Percentiles rank a stretch among this genome's conserved stretches.
phyloP scores from a whole-genome alignment of 2,888 invertebrate genomes.

The Diarsia dahlii region DNA sequence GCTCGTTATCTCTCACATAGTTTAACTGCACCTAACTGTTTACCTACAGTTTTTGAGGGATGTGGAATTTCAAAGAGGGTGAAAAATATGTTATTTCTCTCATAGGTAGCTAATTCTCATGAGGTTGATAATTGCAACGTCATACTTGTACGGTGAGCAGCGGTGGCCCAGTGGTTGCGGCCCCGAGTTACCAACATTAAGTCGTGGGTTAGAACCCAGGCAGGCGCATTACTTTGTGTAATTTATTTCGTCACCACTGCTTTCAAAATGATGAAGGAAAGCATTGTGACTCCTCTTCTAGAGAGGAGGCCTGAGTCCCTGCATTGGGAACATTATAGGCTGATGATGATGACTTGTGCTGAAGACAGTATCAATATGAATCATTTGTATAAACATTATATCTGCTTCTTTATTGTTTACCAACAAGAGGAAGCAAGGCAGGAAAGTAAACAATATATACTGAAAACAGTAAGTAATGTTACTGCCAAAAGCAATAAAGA shows the following conservation, averaged over 20 bases:
- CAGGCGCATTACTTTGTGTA: no score
- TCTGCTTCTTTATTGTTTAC: background rate
- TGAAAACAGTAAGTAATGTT: background rate
- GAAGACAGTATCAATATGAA: background rate
- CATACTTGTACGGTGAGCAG: no score
- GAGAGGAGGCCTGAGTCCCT: no score
- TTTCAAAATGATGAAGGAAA: no score
- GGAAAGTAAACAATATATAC: background rate
- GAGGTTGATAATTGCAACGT: background rate
- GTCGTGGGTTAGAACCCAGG: no score
- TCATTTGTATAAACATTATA: background rate
- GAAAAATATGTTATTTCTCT: background rate
- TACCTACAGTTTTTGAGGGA: constrained; percentile 18
- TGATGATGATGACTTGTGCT: background rate
- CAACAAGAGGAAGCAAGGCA: background rate
- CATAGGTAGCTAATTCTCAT: background rate
- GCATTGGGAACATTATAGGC: no score
- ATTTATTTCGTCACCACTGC: no score
- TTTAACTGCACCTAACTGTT: constrained; percentile 41
- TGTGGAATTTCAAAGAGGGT: background rate
- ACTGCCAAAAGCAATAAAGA: background rate
- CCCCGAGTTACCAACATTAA: no score
- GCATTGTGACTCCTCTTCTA: no score
- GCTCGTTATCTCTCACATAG: constrained; percentile 48
- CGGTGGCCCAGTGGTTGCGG: no score